Conservation (phyloP, 1,140 invertebrate species). For the Homarus americanus region DNA sequence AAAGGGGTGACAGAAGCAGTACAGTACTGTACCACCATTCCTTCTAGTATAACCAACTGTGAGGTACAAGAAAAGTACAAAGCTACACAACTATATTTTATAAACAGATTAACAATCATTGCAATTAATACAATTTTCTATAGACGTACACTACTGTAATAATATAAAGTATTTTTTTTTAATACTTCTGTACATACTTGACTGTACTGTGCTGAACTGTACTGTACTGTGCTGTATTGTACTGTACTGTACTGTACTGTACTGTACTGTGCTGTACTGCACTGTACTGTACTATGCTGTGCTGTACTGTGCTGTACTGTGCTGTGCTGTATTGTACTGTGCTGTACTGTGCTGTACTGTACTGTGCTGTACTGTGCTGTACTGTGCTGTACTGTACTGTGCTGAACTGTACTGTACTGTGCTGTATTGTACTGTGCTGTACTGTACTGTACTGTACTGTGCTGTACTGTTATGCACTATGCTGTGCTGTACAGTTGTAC, state of each 20-base stretch:
- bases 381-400: conserved; percentile 66
- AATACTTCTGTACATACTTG: too few species aligned
- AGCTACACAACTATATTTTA: too few species aligned
- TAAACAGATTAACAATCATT: too few species aligned
- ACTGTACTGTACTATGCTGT: conserved; percentile 73
- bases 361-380: conserved; percentile 74
- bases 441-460: conserved; percentile 59
- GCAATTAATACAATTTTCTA: too few species aligned
- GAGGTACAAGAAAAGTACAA: too few species aligned
- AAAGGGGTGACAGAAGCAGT: too few species aligned
- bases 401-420: conserved; percentile 61
- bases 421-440: conserved; percentile 64
- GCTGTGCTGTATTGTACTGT: conserved; percentile 69
- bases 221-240: conserved; percentile 74
- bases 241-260: conserved; percentile 71
- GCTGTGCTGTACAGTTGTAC: too few species aligned
- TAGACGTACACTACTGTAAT: too few species aligned
- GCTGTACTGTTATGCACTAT: conserved; percentile 70
- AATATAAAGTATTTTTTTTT: too few species aligned
- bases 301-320: conserved; percentile 66
- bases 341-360: conserved; percentile 70
- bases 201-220: too few species aligned
- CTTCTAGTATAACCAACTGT: too few species aligned
- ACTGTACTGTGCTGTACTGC: conserved; percentile 75
- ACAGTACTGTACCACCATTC: too few species aligned